These are phyloP conservation scores for Lasioglossum pauxillum DNA, from an alignment of 2,888 invertebrate genomes.

Conservation along the genomic window DNA sequence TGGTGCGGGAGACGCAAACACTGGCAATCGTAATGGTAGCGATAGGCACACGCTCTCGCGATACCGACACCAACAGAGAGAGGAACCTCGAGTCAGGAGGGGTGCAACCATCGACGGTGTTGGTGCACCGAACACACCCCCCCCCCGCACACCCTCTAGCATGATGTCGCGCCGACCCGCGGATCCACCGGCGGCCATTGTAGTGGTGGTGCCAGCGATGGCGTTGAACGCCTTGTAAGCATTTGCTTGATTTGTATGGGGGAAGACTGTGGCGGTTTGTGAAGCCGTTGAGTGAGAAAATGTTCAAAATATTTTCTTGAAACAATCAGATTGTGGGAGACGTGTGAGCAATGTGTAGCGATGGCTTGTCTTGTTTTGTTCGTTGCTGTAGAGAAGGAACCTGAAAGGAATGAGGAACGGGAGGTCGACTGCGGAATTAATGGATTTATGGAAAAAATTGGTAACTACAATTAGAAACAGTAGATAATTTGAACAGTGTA, in stretches of 20 bases:
- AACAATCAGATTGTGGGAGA: too few species aligned
- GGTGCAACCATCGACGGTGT: background rate
- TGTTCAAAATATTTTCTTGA: background rate
- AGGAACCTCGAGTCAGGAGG: background rate
- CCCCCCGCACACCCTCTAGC: background rate
- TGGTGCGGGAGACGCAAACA: slow-evolving; percentile 29
- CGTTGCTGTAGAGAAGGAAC: too few species aligned
- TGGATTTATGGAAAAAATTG: too few species aligned
- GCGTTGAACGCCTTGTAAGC: background rate
- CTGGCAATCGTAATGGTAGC: slow-evolving; percentile 16
- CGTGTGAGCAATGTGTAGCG: too few species aligned
- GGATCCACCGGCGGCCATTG: slow-evolving; percentile 4
- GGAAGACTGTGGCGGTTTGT: too few species aligned
- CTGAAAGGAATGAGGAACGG: too few species aligned
- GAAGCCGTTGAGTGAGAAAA: background rate
- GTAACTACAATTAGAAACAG: too few species aligned
- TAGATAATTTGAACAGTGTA: too few species aligned
- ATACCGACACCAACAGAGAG: slow-evolving; percentile 25
- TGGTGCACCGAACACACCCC: slow-evolving; percentile 2
- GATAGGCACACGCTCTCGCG: slow-evolving; percentile 39
- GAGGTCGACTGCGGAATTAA: too few species aligned
- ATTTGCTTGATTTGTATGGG: background rate
- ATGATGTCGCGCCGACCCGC: background rate
- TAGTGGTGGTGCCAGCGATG: slow-evolving; percentile 12
- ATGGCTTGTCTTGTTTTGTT: too few species aligned